Evolutionary conservation across 2,113 vertebrate genomes (phyloP), one percentile per base, ranked within the genome.

Genomic region (Larimichthys crocea): DNA sequence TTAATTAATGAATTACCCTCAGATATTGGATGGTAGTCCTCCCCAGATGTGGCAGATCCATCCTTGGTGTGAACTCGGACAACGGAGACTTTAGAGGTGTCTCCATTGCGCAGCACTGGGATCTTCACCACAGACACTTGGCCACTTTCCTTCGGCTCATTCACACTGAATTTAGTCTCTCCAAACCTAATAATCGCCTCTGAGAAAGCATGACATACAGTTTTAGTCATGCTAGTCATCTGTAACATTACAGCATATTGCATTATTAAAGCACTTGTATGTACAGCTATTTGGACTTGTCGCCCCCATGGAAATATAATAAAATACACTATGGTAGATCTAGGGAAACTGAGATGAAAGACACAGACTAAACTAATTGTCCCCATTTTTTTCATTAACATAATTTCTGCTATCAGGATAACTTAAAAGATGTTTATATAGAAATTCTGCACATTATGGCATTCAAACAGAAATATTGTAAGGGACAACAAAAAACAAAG

Each of bases 21-120:
- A 3, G 97, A 99, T 81, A 99, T 86, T 5, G 98, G 98, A 81
- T 97, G 95, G 84, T 99, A 99, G 92, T 99, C 98, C 81, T 97
- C 96, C 86, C 98, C 98, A 4, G 98, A 99, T 59, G 94, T 94
- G 19, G 98, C 98, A 0, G 98, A 99, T 61, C 97, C 98, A 3
- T 99, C 98, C 80, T 97, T 99, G 86, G 98, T 99, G 91, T 99
- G 98, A 56, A 99, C 97, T 78, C 98, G 94, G 14, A 99, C 97
- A 1, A 98, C 66, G 46, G 98, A 99, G 79, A 98, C 95, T 88
- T 96, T 97, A 4, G 98, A 98, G 48, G 94, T 89, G 76, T 99
- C 98, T 86, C 98, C 98, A 55, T 96, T 85, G 55, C 98, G 96
- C 81, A 96, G 87, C 72, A 99, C 96, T 11, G 96, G 95, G 77